Evolutionary conservation across 2,113 vertebrate genomes (phyloP).

Genomic region (Chaetops frenatus): DNA sequence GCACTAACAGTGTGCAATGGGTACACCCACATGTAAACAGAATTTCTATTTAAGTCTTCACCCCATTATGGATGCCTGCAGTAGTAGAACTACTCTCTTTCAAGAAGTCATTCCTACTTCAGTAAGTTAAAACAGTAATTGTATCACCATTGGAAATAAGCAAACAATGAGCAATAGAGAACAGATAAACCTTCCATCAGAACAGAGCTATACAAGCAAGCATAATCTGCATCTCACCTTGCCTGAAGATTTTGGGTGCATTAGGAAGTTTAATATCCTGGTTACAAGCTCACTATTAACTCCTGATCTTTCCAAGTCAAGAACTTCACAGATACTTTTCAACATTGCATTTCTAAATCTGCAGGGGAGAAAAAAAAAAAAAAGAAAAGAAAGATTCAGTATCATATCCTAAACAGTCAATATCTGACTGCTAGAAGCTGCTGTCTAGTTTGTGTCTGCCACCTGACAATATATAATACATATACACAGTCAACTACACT

Average conservation of each 20-base stretch:
- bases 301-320: slow-evolving; percentile 93
- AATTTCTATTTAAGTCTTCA: background rate
- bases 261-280: slow-evolving; percentile 88
- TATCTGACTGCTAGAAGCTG: background rate
- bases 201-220: background rate
- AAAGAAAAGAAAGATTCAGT: background rate
- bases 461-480: background rate
- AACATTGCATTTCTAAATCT: slow-evolving; percentile 80
- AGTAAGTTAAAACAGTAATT: background rate
- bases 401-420: background rate
- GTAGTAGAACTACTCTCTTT: background rate
- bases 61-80: background rate
- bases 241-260: slow-evolving; percentile 87
- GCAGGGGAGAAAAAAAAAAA: background rate
- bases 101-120: background rate
- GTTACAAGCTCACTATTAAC: slow-evolving; percentile 85
- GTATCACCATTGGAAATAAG: background rate
- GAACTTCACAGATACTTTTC: slow-evolving; percentile 86
- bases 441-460: background rate
- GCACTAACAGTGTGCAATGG: fast-evolving
- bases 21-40: background rate
- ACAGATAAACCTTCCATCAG: background rate
- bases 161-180: background rate
- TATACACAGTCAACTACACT: background rate
- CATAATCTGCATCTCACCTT: slow-evolving; percentile 74